Conservation (phyloP, 2,113 vertebrate genomes). For the Hydropotes inermis region DNA sequence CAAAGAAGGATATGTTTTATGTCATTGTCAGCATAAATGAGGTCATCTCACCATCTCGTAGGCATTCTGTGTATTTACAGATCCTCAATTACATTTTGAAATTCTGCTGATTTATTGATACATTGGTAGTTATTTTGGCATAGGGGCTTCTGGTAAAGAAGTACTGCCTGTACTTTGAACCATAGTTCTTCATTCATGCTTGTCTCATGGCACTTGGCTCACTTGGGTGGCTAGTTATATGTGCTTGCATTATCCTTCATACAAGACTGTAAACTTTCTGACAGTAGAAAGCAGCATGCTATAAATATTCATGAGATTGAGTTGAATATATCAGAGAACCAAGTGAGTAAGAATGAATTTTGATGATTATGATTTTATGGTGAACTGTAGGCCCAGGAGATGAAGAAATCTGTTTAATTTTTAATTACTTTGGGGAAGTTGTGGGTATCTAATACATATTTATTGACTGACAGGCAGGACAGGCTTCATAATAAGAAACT, state of each 20-base stretch:
- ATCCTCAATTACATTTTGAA: not conserved
- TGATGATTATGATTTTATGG: constrained; percentile 70
- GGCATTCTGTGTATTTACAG: not conserved
- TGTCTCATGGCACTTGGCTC: constrained; percentile 30
- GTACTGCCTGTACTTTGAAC: not conserved
- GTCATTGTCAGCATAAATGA: not conserved
- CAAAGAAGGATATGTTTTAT: not conserved
- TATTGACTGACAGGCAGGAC: constrained; percentile 45
- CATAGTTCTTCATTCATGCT: not conserved
- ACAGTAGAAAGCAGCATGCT: constrained; percentile 37
- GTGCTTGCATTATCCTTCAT: constrained; percentile 53
- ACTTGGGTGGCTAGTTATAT: constrained; percentile 5
- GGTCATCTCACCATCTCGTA: not conserved
- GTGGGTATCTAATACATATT: constrained; percentile 68
- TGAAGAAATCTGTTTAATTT: constrained; percentile 72
- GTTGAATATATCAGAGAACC: constrained; percentile 62
- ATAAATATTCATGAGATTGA: constrained; percentile 71
- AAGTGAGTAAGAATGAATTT: constrained; percentile 70
- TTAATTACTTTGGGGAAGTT: constrained; percentile 72
- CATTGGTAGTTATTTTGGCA: not conserved
- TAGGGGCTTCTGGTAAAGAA: not conserved
- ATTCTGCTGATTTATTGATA: not conserved
- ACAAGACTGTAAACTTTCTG: constrained; percentile 52
- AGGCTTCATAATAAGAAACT: constrained; percentile 21
- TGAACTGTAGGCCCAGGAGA: constrained; percentile 60